These are phyloP conservation scores for Erebia palarica DNA, from an alignment of 2,888 invertebrate species.

Conservation along the genomic window DNA sequence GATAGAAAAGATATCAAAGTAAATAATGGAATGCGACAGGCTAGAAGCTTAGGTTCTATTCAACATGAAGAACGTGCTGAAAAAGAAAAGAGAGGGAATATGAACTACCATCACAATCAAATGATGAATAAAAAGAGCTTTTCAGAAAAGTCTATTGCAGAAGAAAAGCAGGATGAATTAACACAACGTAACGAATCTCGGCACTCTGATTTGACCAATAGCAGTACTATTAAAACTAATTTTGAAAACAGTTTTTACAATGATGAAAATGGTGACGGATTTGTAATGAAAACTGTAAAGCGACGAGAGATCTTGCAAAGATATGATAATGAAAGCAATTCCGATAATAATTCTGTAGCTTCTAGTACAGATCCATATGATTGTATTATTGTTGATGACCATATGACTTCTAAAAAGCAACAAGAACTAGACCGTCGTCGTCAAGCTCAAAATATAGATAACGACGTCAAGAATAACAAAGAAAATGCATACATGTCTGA, in stretches of 20 bases:
- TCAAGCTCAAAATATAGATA: conserved; percentile 65
- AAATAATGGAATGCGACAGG: conserved; percentile 72
- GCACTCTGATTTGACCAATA: conserved; percentile 75
- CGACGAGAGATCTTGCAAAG: conserved; percentile 88
- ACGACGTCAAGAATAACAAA: conserved; percentile 70
- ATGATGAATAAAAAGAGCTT: conserved; percentile 71
- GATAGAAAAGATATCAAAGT: conserved; percentile 73
- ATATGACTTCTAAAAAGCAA: conserved; percentile 81
- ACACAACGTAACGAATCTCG: conserved; percentile 71
- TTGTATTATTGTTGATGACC: conserved; percentile 93
- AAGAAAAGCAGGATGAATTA: conserved; percentile 73
- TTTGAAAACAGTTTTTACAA: conserved; percentile 86
- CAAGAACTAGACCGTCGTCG: conserved; percentile 75
- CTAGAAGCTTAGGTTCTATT: conserved; percentile 75
- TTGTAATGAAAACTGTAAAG: conserved; percentile 87
- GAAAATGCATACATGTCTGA: conserved; percentile 76
- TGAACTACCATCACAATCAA: conserved; percentile 62
- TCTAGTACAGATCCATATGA: conserved; percentile 89
- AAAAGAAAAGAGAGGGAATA: conserved; percentile 55
- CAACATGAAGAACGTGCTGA: conserved; percentile 69
- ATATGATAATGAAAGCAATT: conserved; percentile 85
- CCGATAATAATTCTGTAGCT: conserved; percentile 84
- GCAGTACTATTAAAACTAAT: conserved; percentile 79
- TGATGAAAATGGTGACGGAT: conserved; percentile 85
- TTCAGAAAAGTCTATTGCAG: conserved; percentile 72